A percentile compares a stretch with the other conserved stretches of the same genome.
Evolutionary conservation across 2,797 vertebrate species (phyloP).

Genomic region (Erithacus rubecula): DNA sequence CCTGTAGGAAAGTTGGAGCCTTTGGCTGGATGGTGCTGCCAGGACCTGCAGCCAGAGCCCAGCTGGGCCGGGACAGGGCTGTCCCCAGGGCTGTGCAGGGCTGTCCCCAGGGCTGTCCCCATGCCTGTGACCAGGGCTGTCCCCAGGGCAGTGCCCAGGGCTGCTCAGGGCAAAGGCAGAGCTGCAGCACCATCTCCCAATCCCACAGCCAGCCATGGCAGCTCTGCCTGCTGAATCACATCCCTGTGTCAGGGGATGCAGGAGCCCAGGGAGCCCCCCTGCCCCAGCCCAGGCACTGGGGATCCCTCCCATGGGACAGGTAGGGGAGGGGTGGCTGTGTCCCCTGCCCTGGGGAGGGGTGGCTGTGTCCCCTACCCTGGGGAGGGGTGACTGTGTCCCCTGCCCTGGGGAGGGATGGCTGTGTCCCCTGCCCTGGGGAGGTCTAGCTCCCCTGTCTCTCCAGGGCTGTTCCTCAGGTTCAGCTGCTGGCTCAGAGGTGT

Average conservation of each 20-base stretch:
- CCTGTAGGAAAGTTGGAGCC: neutral
- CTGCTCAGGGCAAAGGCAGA: fast-evolving
- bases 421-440: fast-evolving
- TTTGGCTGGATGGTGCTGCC: fast-evolving
- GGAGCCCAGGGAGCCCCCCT: neutral
- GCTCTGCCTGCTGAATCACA: neutral
- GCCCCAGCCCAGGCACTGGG: neutral
- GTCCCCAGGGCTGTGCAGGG: too few species aligned
- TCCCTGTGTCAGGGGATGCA: neutral
- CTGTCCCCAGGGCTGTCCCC: neutral
- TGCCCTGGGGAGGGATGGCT: too few species aligned
- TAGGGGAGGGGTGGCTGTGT: neutral
- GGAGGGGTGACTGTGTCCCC: neutral
- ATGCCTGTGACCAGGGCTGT: too few species aligned
- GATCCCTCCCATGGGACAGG: neutral
- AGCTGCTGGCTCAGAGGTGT: neutral
- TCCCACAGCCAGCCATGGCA: neutral
- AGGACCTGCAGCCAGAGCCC: fast-evolving
- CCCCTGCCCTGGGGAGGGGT: fast-evolving
- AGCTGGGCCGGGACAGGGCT: neutral
- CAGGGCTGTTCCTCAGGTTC: neutral
- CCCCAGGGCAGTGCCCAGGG: neutral
- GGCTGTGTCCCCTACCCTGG: too few species aligned
- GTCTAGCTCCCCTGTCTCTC: neutral
- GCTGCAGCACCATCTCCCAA: neutral